Conservation (phyloP, 1,140 invertebrate species). For the Calliopsis andreniformis region DNA sequence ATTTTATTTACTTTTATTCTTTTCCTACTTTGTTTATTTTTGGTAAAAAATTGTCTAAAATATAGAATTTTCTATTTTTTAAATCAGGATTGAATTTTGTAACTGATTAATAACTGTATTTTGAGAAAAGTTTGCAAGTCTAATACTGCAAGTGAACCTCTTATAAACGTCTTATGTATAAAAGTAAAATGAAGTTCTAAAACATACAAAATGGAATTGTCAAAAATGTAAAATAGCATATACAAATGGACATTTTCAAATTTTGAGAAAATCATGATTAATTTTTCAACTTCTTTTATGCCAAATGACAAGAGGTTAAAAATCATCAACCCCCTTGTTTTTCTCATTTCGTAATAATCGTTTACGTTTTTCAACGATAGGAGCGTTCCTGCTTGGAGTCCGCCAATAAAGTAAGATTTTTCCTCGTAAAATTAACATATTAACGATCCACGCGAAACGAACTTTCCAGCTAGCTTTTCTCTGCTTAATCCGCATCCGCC, state of each 20-base stretch:
- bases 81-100: background rate
- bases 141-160: too few species aligned
- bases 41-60: too few species aligned
- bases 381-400: background rate
- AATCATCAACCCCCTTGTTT: background rate
- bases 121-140: background rate
- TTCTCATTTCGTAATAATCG: conserved; percentile 25
- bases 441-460: conserved; percentile 25
- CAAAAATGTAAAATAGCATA: too few species aligned
- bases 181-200: too few species aligned
- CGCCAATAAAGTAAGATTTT: conserved; percentile 34
- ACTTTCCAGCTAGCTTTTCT: conserved; percentile 6
- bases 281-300: background rate
- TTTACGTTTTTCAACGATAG: conserved; percentile 1
- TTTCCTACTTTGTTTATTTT: too few species aligned
- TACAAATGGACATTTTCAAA: too few species aligned
- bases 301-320: background rate
- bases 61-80: too few species aligned
- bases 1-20: too few species aligned
- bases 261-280: background rate
- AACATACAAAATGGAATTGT: too few species aligned
- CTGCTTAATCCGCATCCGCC: background rate
- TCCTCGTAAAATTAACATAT: conserved; percentile 36
- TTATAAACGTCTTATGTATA: too few species aligned
- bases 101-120: background rate